A percentile compares a stretch with the other conserved stretches of the same genome.
Conservation (phyloP, 2,888 invertebrate species). For the Pollenia labialis region DNA sequence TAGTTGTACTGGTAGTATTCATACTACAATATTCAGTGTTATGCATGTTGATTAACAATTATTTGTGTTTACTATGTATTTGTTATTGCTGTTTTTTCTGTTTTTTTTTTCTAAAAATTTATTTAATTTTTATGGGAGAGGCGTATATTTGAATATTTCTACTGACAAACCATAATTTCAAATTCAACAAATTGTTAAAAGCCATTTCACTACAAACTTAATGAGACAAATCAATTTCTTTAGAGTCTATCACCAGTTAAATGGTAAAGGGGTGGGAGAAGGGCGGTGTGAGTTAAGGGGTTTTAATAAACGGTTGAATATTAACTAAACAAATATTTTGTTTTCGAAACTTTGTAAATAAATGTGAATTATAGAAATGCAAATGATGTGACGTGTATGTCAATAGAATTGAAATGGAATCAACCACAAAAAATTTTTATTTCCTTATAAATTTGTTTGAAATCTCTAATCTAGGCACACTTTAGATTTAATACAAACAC, state of each 20-base stretch:
- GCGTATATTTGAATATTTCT: constrained; percentile 39
- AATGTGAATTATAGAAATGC: not conserved
- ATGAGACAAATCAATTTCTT: constrained; percentile 50
- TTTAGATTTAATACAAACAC: not conserved
- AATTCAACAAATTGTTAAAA: constrained; percentile 32
- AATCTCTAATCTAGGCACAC: constrained; percentile 17
- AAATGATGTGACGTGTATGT: constrained; percentile 12
- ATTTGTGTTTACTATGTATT: constrained; percentile 51
- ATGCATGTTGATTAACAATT: constrained; percentile 63
- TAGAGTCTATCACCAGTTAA: not conserved
- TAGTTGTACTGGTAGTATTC: not conserved
- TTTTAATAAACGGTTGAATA: constrained; percentile 30
- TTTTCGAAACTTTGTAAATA: constrained; percentile 37
- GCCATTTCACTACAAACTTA: constrained; percentile 23
- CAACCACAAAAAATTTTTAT: not conserved
- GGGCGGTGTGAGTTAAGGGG: too few species aligned
- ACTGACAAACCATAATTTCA: constrained; percentile 28
- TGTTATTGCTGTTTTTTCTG: not conserved
- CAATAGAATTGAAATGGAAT: constrained; percentile 1
- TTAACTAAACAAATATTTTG: constrained; percentile 16
- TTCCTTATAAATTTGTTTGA: constrained; percentile 23
- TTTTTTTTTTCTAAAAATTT: constrained; percentile 29
- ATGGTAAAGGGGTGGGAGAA: not conserved
- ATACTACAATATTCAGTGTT: constrained; percentile 29
- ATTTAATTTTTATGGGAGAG: constrained; percentile 57